Evolutionary conservation across 2,888 invertebrate species (phyloP).

Genomic region (Megastigmus dorsalis): DNA sequence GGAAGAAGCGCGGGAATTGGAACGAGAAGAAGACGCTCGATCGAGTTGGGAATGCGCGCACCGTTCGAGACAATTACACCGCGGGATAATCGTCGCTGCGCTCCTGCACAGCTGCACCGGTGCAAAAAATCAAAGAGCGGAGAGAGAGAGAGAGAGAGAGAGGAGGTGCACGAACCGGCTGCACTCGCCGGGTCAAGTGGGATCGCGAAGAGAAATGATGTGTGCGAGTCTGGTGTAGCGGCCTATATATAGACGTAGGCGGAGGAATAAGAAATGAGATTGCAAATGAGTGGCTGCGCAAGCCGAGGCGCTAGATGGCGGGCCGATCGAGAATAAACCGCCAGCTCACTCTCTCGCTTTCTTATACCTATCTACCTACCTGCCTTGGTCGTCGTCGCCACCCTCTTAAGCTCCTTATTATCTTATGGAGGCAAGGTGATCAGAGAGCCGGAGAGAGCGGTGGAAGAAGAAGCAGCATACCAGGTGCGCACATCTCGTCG

Average conservation of each 20-base stretch:
- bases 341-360: background rate
- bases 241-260: background rate
- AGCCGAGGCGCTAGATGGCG: constrained; percentile 35
- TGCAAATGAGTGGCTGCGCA: constrained; percentile 32
- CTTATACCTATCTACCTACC: background rate
- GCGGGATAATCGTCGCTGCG: background rate
- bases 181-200: background rate
- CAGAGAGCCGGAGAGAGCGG: background rate
- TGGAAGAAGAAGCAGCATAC: no score
- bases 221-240: no score
- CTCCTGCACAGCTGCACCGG: no score
- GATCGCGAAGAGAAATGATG: background rate
- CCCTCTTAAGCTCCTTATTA: constrained; percentile 43
- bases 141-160: background rate
- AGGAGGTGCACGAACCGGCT: no score
- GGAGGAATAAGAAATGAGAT: constrained; percentile 29
- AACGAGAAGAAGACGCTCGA: background rate
- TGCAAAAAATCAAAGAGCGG: constrained; percentile 13
- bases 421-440: constrained; percentile 32
- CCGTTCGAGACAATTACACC: background rate
- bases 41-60: no score
- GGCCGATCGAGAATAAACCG: constrained; percentile 26
- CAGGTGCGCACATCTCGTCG: constrained; percentile 14
- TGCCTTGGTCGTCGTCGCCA: background rate
- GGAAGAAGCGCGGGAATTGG: background rate